These are phyloP conservation scores for Drosophila meridiana DNA, from an alignment of 2,888 invertebrate genomes.

Conservation along the genomic window DNA sequence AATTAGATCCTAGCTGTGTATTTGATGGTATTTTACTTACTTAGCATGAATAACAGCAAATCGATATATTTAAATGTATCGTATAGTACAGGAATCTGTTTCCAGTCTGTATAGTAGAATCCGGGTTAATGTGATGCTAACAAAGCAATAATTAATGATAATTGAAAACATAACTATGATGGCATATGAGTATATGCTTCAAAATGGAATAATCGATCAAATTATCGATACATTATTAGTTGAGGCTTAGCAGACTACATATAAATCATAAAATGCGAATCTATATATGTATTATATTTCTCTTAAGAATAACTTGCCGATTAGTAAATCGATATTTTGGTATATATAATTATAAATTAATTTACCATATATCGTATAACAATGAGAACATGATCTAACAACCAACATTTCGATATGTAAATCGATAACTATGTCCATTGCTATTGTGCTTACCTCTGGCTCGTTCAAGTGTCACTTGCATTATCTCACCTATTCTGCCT, in stretches of 20 bases:
- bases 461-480: not conserved
- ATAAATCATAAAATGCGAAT: too few relatives aligned
- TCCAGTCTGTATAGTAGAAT: too few relatives aligned
- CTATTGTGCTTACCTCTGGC: not conserved
- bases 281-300: too few relatives aligned
- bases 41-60: too few relatives aligned
- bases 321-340: not conserved
- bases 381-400: too few relatives aligned
- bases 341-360: too few relatives aligned
- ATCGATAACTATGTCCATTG: conserved; percentile 3
- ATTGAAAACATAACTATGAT: too few relatives aligned
- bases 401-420: not conserved
- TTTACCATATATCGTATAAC: not conserved
- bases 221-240: not conserved
- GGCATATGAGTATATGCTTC: too few relatives aligned
- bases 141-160: too few relatives aligned
- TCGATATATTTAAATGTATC: not conserved
- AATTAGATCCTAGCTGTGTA: not conserved
- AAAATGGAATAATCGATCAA: not conserved
- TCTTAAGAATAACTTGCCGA: too few relatives aligned
- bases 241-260: not conserved
- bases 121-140: too few relatives aligned
- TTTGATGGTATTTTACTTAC: too few relatives aligned
- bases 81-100: not conserved
- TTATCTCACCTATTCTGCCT: not conserved